phyloP scores from a whole-genome alignment of 2,113 vertebrate species.

The Melanerpes formicivorus region DNA sequence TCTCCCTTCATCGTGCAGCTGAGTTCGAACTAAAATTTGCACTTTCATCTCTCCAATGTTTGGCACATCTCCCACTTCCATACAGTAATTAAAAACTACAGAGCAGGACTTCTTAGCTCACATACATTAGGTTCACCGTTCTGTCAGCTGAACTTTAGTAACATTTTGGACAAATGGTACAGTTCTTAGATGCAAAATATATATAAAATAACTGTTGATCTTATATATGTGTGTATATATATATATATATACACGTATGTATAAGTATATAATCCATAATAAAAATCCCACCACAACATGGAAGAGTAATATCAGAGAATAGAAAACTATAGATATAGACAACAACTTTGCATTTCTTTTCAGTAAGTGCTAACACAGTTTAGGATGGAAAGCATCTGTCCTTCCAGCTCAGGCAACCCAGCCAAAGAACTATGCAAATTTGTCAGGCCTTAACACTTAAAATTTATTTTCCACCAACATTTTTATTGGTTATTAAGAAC shows the following conservation, averaged over 20 bases:
- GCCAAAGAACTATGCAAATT: background rate
- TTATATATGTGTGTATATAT: background rate
- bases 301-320: background rate
- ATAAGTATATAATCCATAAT: background rate
- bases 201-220: background rate
- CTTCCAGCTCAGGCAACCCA: background rate
- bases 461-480: background rate
- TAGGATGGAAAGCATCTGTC: background rate
- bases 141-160: background rate
- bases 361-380: background rate
- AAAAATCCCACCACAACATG: background rate
- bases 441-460: background rate
- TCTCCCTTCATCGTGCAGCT: background rate
- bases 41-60: background rate
- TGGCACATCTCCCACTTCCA: background rate
- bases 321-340: background rate
- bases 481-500: background rate
- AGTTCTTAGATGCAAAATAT: background rate
- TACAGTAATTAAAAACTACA: background rate
- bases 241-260: background rate
- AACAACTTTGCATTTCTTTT: background rate
- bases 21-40: conserved; percentile 8
- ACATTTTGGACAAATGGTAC: background rate
- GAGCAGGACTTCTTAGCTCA: background rate
- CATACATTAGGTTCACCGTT: background rate